Conservation (phyloP, 2,797 vertebrate genomes). For the Lycodopsis pacificus region DNA sequence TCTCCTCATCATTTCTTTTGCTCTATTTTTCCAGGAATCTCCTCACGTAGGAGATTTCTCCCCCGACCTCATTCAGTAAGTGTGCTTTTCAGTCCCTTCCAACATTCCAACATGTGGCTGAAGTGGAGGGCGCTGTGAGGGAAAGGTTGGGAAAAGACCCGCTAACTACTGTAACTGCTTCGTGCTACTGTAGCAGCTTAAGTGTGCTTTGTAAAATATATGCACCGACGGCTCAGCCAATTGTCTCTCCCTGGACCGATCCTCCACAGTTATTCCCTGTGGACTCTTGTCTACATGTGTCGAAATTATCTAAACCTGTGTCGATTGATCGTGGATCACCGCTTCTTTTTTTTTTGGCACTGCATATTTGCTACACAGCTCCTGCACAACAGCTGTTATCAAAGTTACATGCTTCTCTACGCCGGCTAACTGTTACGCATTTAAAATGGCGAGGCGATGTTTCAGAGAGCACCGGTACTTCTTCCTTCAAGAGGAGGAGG, state of each 20-base stretch:
- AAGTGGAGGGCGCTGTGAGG: slow-evolving; percentile 28
- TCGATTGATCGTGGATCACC: slow-evolving; percentile 13
- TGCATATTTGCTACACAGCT: slow-evolving; percentile 52
- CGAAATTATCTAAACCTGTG: slow-evolving; percentile 23
- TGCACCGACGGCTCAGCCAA: slow-evolving; percentile 44
- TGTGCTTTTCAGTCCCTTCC: slow-evolving; percentile 67
- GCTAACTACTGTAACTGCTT: slow-evolving; percentile 43
- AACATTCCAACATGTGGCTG: slow-evolving; percentile 19
- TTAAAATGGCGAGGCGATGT: slow-evolving; percentile 29
- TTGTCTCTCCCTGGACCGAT: slow-evolving; percentile 23
- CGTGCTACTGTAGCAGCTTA: slow-evolving; percentile 41
- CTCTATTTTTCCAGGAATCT: slow-evolving; percentile 3
- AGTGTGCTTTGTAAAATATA: slow-evolving; percentile 66
- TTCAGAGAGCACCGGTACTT: slow-evolving; percentile 38
- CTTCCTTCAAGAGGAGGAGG: slow-evolving; percentile 57
- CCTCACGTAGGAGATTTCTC: not conserved
- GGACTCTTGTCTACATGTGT: slow-evolving; percentile 35
- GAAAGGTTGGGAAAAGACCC: slow-evolving; percentile 34
- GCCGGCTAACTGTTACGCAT: slow-evolving; percentile 45
- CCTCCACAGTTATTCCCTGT: not conserved
- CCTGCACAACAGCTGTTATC: slow-evolving; percentile 42
- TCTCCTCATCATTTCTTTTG: not conserved
- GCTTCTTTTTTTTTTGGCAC: not conserved
- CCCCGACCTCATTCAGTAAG: not conserved
- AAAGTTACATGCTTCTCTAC: slow-evolving; percentile 66